Evolutionary conservation across 2,113 vertebrate species (phyloP).

Genomic region (Cygnus atratus): DNA sequence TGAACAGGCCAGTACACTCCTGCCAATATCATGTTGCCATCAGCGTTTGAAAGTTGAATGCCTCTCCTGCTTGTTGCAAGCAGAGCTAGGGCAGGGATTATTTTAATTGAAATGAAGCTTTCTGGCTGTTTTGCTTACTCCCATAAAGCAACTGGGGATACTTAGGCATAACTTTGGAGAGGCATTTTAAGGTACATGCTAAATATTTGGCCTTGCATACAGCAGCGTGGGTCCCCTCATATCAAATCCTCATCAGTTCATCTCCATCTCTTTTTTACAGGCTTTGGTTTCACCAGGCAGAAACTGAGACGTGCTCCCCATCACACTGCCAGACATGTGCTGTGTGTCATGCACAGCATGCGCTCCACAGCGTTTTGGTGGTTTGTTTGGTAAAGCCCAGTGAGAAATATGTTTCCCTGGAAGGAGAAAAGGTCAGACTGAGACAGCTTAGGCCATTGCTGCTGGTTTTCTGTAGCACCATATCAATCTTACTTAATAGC

Average conservation of each 20-base stretch:
- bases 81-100: not conserved
- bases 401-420: not conserved
- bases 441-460: not conserved
- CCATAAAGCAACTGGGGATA: slow-evolving; percentile 6
- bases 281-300: not conserved
- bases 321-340: not conserved
- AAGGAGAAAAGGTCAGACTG: not conserved
- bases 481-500: not conserved
- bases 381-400: not conserved
- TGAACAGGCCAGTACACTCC: not conserved
- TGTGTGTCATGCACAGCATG: not conserved
- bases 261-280: not conserved
- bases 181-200: not conserved
- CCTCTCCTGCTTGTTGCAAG: not conserved
- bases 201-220: not conserved
- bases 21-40: not conserved
- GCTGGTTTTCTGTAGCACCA: accelerated
- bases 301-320: not conserved
- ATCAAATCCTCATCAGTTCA: not conserved
- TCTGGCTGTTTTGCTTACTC: slow-evolving; percentile 1
- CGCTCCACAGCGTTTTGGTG: not conserved
- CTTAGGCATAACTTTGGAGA: not conserved
- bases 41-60: slow-evolving; percentile 21
- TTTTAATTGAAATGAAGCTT: slow-evolving; percentile 35
- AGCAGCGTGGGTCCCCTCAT: not conserved